These are phyloP conservation scores for Neocrepidodera transversa DNA, from an alignment of 2,888 invertebrate genomes.

Conservation along the genomic window DNA sequence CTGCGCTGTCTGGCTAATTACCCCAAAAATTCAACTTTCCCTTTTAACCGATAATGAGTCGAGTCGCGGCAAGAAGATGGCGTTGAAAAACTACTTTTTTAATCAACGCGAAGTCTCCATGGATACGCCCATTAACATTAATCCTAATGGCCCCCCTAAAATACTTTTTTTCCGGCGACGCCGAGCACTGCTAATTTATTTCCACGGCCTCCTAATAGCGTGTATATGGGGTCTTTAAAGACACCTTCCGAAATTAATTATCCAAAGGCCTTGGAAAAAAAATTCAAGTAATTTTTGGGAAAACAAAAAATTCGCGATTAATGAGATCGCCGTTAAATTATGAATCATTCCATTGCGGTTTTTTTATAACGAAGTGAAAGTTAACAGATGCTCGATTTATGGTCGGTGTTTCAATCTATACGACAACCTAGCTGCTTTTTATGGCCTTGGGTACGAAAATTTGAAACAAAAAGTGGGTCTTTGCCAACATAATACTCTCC, in stretches of 20 bases:
- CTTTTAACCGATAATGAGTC: constrained; percentile 12
- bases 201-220: constrained; percentile 23
- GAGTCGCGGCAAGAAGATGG: background rate
- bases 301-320: constrained; percentile 32
- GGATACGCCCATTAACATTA: constrained; percentile 23
- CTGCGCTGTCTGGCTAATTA: constrained; percentile 6
- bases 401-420: too few species aligned
- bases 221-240: constrained; percentile 31
- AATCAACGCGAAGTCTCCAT: constrained; percentile 20
- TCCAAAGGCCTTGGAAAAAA: constrained; percentile 20
- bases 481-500: too few species aligned
- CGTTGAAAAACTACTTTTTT: constrained; percentile 26
- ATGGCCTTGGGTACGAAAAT: too few species aligned
- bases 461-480: too few species aligned
- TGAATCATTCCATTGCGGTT: constrained; percentile 18
- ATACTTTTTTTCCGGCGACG: constrained; percentile 22
- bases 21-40: constrained; percentile 7
- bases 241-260: constrained; percentile 39
- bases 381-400: too few species aligned
- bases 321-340: constrained; percentile 11
- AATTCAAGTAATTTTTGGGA: constrained; percentile 34
- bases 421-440: too few species aligned
- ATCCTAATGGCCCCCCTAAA: constrained; percentile 27
- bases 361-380: too few species aligned
- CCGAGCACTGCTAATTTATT: constrained; percentile 24